These are phyloP conservation scores for Idaea dimidiata DNA, from an alignment of 2,888 invertebrate species.

Conservation along the genomic window DNA sequence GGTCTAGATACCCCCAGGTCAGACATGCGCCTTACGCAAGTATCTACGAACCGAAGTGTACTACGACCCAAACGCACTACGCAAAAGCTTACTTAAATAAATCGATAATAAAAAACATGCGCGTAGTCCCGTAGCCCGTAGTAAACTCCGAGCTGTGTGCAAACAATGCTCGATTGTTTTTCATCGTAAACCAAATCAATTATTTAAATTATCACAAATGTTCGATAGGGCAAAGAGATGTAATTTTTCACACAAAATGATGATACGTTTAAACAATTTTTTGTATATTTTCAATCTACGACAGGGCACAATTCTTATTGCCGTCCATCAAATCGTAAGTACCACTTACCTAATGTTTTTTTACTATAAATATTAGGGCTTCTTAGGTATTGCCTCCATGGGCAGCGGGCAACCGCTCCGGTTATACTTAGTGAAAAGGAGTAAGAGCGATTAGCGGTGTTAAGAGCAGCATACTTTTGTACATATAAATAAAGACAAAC, in stretches of 20 bases:
- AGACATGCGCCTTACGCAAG: constrained; percentile 54
- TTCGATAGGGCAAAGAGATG: constrained; percentile 69
- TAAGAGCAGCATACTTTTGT: too few relatives aligned
- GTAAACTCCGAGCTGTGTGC: constrained; percentile 34
- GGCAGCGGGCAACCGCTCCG: too few relatives aligned
- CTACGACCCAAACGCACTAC: constrained; percentile 11
- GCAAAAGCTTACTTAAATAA: constrained; percentile 32
- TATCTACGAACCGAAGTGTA: neutral
- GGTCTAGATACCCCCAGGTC: constrained; percentile 5
- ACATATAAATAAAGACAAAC: too few relatives aligned
- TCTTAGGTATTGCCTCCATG: too few relatives aligned
- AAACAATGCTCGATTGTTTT: constrained; percentile 56
- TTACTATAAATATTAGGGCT: constrained; percentile 2
- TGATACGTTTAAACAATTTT: constrained; percentile 72
- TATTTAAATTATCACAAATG: constrained; percentile 58
- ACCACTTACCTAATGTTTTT: constrained; percentile 19
- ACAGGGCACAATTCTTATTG: constrained; percentile 76
- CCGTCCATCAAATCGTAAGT: constrained; percentile 80
- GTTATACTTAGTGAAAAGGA: too few relatives aligned
- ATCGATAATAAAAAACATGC: constrained; percentile 70
- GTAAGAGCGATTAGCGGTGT: too few relatives aligned
- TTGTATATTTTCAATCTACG: constrained; percentile 76
- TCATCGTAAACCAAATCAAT: constrained; percentile 41
- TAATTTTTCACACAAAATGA: constrained; percentile 66
- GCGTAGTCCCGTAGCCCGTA: constrained; percentile 35